A percentile compares a stretch with the other conserved stretches of the same genome.
phyloP scores from a whole-genome alignment of 1,140 invertebrate genomes.

The Carcinoscorpius rotundicauda region DNA sequence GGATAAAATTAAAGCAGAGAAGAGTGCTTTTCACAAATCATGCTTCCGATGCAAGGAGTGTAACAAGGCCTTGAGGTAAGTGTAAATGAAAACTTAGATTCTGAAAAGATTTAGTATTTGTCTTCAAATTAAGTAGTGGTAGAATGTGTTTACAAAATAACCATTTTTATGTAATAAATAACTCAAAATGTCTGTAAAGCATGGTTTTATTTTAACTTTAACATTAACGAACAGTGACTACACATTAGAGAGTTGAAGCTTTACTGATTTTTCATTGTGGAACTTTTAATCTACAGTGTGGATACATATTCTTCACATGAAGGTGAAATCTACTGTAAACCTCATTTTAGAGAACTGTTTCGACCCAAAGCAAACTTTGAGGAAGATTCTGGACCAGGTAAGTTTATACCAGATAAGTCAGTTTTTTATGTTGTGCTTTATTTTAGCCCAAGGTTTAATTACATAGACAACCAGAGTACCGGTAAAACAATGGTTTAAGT shows the following conservation, averaged over 20 bases:
- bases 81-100: background rate
- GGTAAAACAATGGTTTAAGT: too few relatives aligned
- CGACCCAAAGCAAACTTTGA: slow-evolving; percentile 73
- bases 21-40: slow-evolving; percentile 73
- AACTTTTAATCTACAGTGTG: slow-evolving; percentile 44
- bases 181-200: too few relatives aligned
- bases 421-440: too few relatives aligned
- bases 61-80: slow-evolving; percentile 72
- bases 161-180: background rate
- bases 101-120: background rate
- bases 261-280: background rate
- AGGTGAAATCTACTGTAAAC: slow-evolving; percentile 75
- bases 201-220: too few relatives aligned
- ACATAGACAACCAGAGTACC: too few relatives aligned
- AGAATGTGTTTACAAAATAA: background rate
- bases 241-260: too few relatives aligned
- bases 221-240: too few relatives aligned
- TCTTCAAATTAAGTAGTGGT: background rate
- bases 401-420: background rate
- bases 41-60: slow-evolving; percentile 84
- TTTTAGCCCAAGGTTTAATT: too few relatives aligned
- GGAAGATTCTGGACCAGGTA: slow-evolving; percentile 27
- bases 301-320: slow-evolving; percentile 83
- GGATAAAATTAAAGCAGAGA: slow-evolving; percentile 82
- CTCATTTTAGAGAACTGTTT: slow-evolving; percentile 85